Evolutionary conservation across 1,140 invertebrate species (phyloP), one percentile per base, ranked within the genome.

Genomic region (Zophobas atratus): DNA sequence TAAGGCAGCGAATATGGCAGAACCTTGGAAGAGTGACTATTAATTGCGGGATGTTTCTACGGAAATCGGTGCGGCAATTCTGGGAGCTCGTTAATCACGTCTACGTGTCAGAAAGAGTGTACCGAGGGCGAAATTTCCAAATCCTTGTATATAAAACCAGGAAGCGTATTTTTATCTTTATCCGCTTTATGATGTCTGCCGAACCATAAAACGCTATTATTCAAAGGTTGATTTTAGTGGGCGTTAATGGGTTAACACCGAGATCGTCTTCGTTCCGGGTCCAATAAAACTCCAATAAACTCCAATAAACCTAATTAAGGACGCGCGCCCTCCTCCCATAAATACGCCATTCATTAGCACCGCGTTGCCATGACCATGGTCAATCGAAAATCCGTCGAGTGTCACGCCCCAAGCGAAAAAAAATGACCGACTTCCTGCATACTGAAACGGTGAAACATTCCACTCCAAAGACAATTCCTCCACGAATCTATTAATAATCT

Each of bases 211-310:
- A 20, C 20, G 20, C 20, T 51, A 63, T 6, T 63, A 63, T 39
- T 33, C 36, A 67, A 32, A 41, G 20, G 60, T 41, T 67, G 39
- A 43, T 43, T 36, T 67, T 43, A 39, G 60, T 46, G 39, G 60
- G 60, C 39, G 39, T 67, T 67, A 43, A 67, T 67, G 34, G 60
- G 60, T 67, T 67, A 67, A 67, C 60, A 43, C 60, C 38, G 43
- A 67, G 38, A 67, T 32, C 38, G 39, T 34, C 34, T 8, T 39
- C 36, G 56, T 67, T 67, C 60, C 60, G 60, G 60, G 39, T 67
- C 39, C 39, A 43, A 67, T 67, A 67, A 67, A 67, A 67, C 35
- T 1, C 8, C 60, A 3, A 67, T 67, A 67, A 67, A 67, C 35
- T 1, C 8, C 60, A 3, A 67, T 67, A 67, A 67, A 67, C 39